Evolutionary conservation across 2,797 vertebrate genomes (phyloP).

Genomic region (Capromys pilorides): DNA sequence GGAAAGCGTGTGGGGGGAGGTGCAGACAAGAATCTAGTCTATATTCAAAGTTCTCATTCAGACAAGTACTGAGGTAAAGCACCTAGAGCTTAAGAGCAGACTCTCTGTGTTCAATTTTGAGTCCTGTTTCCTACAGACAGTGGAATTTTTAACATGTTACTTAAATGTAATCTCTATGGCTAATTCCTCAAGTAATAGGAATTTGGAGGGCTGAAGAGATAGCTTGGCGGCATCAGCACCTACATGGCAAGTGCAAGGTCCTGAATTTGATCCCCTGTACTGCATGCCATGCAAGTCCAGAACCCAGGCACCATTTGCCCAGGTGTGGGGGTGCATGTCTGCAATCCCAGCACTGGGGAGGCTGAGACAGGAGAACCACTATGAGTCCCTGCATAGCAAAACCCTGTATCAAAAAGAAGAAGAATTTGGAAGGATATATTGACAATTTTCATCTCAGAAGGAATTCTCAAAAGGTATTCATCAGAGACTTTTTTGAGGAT

Average conservation of each 20-base stretch:
- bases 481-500: neutral
- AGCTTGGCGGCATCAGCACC: too few relatives aligned
- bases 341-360: too few relatives aligned
- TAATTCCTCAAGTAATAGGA: neutral
- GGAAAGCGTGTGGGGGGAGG: neutral
- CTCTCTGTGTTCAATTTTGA: slow-evolving; percentile 18
- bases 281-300: too few relatives aligned
- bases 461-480: neutral
- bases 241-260: too few relatives aligned
- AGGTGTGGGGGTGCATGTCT: too few relatives aligned
- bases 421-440: neutral
- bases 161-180: neutral
- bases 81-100: neutral
- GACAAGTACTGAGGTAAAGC: neutral
- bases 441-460: neutral
- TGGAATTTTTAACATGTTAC: neutral
- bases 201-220: neutral
- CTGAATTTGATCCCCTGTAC: too few relatives aligned
- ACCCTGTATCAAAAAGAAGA: neutral
- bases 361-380: too few relatives aligned
- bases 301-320: too few relatives aligned
- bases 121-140: neutral
- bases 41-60: neutral
- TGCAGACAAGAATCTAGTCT: neutral
- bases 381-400: too few relatives aligned